Evolutionary conservation across 2,888 invertebrate genomes (phyloP), one percentile per base, ranked within the genome.

Genomic region (Spilosoma lubricipeda): DNA sequence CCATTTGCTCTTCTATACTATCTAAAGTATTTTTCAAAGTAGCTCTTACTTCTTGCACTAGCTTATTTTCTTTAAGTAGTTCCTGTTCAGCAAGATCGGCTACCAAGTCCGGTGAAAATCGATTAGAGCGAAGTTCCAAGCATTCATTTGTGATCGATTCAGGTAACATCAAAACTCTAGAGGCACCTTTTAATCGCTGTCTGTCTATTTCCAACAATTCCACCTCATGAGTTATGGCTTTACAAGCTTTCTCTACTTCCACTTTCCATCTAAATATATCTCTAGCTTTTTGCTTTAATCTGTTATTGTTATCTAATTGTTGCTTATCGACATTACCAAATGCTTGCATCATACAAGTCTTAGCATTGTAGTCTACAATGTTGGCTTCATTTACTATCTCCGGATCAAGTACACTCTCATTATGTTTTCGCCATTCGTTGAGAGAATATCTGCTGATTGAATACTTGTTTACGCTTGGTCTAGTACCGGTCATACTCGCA

Each of bases 141-240:
- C 98, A 98, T 90, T 98, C 98, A 75, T 96, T 97, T 0, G 97
- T 97, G 84, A 98, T 98, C 0, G 97, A 96, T 93, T 97, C 97
- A 0, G 98, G 98, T 76, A 97, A 91, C 89, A 97, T 97, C 8
- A 98, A 88, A 0, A 97, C 96, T 65, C 97, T 96, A 7, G 97
- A 91, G 0, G 98, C 97, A 76, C 97, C 96, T 86, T 97, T 97
- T 39, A 98, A 91, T 9, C 98, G 94, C 75, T 96, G 96, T 70
- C 97, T 95, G 85, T 98, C 97, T 73, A 96, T 96, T 91, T 98
- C 97, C 78, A 98, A 92, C 39, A 96, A 90, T 77, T 96, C 96
- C 9, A 98, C 97, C 92, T 98, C 98, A 80, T 97, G 97, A 0
- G 97, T 96, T 80, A 97, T 97, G 0, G 97, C 96, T 77, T 95